Base-by-base conservation (phyloP, 2,113 vertebrate species). In the Eurypyga helias region DNA sequence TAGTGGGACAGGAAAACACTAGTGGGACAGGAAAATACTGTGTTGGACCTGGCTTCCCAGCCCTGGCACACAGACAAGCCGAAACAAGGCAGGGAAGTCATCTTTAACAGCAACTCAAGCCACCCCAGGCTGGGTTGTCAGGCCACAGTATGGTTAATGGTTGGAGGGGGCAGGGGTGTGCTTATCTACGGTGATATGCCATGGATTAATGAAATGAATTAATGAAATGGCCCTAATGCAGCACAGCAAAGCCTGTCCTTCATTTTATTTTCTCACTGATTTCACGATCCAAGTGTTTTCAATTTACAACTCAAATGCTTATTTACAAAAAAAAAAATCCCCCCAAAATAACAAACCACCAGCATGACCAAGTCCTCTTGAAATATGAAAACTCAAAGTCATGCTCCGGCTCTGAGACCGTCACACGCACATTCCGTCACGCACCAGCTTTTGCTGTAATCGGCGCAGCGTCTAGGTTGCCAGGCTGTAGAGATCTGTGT, bases 281-380 rank as follows among this genome's bases (percentile, higher is more conserved):
- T 93, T 96, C 64, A 91, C 0, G 17, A 95, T 73, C 52, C 90
- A 89, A 96, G 16, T 96, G 95, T 97, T 97, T 95, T 91, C 86
- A 95, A 94, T 98, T 97, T 97, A 91, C 80, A 96, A 66, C 80
- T 84, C 71, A 83, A 96, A 93, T 66, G 71, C 89, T 86, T 96
- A 76, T 72, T 96, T 96, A 92, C 83, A 77, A 96, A 86, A 88
- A 84, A 41, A 41, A 41, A 41, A 41, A n/a, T n/a, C n/a, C n/a
- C n/a, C n/a, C n/a, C n/a, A n/a, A n/a, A n/a, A n/a, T n/a, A n/a
- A n/a, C n/a, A 41, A 91, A 2, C 43, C 93, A n/a, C 78, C 83
- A 86, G 80, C 75, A 79, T 73, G 66, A 79, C 75, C 86, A 82
- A 83, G 71, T 92, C 79, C 65, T 88, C 87, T 89, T 86, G 69